phyloP scores from a whole-genome alignment of 2,888 invertebrate species.

The Boloria euphrosyne region DNA sequence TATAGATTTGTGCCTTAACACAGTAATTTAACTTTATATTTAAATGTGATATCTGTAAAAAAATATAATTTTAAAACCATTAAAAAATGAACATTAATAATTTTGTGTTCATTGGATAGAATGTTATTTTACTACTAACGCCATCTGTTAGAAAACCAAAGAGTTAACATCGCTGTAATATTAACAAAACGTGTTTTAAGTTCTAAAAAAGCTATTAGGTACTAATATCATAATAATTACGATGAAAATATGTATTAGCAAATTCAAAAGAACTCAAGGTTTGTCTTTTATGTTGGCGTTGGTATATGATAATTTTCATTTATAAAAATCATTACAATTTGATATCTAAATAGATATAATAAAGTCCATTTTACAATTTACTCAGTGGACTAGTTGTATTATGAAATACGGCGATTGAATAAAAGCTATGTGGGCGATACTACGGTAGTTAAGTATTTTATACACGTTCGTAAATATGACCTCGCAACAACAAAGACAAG shows the following conservation, averaged over 20 bases:
- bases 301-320: background rate
- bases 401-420: constrained; percentile 38
- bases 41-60: too few relatives aligned
- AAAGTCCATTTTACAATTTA: constrained; percentile 25
- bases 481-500: constrained; percentile 19
- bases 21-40: too few relatives aligned
- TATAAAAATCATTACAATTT: constrained; percentile 19
- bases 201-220: too few relatives aligned
- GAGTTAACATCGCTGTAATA: too few relatives aligned
- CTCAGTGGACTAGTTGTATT: background rate
- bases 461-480: constrained; percentile 25
- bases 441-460: constrained; percentile 36
- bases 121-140: too few relatives aligned
- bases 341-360: constrained; percentile 1
- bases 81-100: too few relatives aligned
- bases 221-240: too few relatives aligned
- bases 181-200: too few relatives aligned
- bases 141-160: too few relatives aligned
- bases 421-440: constrained; percentile 43
- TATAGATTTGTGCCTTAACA: too few relatives aligned
- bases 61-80: too few relatives aligned
- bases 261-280: constrained; percentile 24
- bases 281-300: constrained; percentile 2
- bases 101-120: too few relatives aligned
- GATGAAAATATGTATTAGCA: background rate